Percentiles rank a stretch among this genome's conserved stretches.
phyloP scores from a whole-genome alignment of 2,888 invertebrate species.

The Lucinisca nassula region DNA sequence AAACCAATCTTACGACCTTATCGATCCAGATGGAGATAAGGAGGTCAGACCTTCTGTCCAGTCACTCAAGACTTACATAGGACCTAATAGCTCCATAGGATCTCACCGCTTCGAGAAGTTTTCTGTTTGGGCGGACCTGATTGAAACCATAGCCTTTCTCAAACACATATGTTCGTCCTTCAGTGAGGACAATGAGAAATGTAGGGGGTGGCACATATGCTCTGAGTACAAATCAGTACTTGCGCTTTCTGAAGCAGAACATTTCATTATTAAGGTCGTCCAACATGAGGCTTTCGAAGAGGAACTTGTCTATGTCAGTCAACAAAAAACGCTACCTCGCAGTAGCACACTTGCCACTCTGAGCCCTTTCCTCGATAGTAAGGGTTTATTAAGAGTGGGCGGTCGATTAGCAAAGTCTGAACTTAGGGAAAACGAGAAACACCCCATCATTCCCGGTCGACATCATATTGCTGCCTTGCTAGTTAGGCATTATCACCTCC shows the following conservation, averaged over 20 bases:
- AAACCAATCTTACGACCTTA: neutral
- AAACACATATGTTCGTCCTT: neutral
- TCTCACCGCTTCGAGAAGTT: constrained; percentile 19
- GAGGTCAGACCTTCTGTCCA: neutral
- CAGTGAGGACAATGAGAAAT: neutral
- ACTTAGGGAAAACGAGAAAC: neutral
- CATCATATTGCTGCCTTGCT: constrained; percentile 40
- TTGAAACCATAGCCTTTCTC: constrained; percentile 3
- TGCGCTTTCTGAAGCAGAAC: neutral
- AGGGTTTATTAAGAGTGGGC: constrained; percentile 45
- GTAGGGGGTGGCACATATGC: neutral
- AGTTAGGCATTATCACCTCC: constrained; percentile 30
- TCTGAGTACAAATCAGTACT: neutral
- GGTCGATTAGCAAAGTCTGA: constrained; percentile 20
- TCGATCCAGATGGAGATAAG: neutral
- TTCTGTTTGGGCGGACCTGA: constrained; percentile 12
- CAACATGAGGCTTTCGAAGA: constrained; percentile 20
- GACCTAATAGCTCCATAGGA: neutral
- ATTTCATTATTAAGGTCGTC: constrained; percentile 18
- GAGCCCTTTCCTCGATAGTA: constrained; percentile 23
- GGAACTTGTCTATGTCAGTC: neutral
- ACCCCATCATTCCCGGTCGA: constrained; percentile 48
- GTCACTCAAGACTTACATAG: neutral
- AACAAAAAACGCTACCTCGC: neutral
- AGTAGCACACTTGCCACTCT: constrained; percentile 25